A percentile compares a stretch with the other conserved stretches of the same genome.
These are phyloP conservation scores for Zaprionus bogoriensis DNA, from an alignment of 2,888 invertebrate genomes.

Conservation along the genomic window DNA sequence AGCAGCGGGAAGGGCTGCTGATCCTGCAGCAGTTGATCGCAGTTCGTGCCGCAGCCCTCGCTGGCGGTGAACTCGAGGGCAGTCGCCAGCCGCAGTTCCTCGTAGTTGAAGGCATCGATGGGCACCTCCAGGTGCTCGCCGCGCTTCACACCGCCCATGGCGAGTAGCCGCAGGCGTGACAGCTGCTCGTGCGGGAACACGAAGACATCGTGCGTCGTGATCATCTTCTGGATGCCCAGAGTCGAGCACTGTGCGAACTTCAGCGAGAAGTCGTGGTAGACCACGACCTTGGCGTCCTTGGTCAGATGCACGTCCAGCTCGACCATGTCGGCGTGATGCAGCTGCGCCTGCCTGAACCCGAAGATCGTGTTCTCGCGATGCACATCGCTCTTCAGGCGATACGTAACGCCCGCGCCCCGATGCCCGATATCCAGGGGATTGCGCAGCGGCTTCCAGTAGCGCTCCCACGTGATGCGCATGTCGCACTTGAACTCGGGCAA, in stretches of 20 bases:
- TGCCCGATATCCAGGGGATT: slow-evolving; percentile 95
- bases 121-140: slow-evolving; percentile 39
- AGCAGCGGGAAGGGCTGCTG: slow-evolving; percentile 97
- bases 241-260: slow-evolving; percentile 91
- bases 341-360: slow-evolving; percentile 93
- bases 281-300: slow-evolving; percentile 95
- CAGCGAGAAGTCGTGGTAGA: slow-evolving; percentile 96
- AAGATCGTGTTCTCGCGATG: slow-evolving; percentile 97
- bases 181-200: slow-evolving; percentile 96
- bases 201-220: slow-evolving; percentile 88
- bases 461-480: slow-evolving; percentile 86
- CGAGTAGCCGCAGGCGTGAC: slow-evolving; percentile 92
- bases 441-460: slow-evolving; percentile 92
- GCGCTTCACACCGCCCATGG: slow-evolving; percentile 83
- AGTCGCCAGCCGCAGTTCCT: slow-evolving; percentile 88
- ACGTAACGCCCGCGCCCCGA: slow-evolving; percentile 95
- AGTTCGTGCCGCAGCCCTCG: slow-evolving; percentile 81
- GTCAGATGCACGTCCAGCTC: slow-evolving; percentile 99
- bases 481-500: slow-evolving; percentile 29
- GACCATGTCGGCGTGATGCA: slow-evolving; percentile 96
- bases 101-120: slow-evolving; percentile 88
- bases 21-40: slow-evolving; percentile 85
- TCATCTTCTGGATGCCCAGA: slow-evolving; percentile 85
- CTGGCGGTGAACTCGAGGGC: slow-evolving; percentile 88
- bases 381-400: slow-evolving; percentile 86